These are phyloP conservation scores for Chloroclystis v-ata DNA, from an alignment of 2,888 invertebrate species.

Conservation along the genomic window DNA sequence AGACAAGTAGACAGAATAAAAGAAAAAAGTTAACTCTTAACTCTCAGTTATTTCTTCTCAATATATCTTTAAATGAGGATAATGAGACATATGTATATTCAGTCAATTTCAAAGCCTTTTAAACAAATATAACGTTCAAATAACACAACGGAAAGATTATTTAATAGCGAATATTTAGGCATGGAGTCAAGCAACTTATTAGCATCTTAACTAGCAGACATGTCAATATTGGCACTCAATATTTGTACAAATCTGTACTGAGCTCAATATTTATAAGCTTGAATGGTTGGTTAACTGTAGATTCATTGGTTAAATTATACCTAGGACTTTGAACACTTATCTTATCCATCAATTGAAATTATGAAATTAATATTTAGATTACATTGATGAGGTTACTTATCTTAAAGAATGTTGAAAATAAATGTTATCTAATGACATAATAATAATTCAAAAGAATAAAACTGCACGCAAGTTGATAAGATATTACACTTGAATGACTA, in stretches of 20 bases:
- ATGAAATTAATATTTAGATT: neutral
- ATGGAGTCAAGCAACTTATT: constrained; percentile 49
- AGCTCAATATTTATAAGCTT: neutral
- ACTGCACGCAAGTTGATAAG: too few relatives aligned
- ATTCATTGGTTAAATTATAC: too few relatives aligned
- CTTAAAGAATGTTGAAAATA: neutral
- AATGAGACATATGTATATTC: too few relatives aligned
- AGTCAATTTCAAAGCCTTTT: too few relatives aligned
- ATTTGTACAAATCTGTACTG: constrained; percentile 62
- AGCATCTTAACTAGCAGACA: constrained; percentile 57
- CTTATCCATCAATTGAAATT: too few relatives aligned
- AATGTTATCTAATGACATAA: neutral
- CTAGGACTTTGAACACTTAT: too few relatives aligned
- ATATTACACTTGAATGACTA: too few relatives aligned
- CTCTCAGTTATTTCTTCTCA: too few relatives aligned
- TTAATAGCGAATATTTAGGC: constrained; percentile 40
- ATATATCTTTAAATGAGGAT: too few relatives aligned
- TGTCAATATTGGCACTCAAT: constrained; percentile 60
- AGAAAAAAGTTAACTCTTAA: too few relatives aligned
- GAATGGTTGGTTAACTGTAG: neutral
- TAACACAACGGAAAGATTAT: constrained; percentile 36
- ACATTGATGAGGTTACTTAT: neutral
- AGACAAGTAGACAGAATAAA: too few relatives aligned
- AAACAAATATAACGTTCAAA: neutral
- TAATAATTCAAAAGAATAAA: too few relatives aligned